Conservation (phyloP, 2,888 invertebrate genomes). For the Coremacera marginata region DNA sequence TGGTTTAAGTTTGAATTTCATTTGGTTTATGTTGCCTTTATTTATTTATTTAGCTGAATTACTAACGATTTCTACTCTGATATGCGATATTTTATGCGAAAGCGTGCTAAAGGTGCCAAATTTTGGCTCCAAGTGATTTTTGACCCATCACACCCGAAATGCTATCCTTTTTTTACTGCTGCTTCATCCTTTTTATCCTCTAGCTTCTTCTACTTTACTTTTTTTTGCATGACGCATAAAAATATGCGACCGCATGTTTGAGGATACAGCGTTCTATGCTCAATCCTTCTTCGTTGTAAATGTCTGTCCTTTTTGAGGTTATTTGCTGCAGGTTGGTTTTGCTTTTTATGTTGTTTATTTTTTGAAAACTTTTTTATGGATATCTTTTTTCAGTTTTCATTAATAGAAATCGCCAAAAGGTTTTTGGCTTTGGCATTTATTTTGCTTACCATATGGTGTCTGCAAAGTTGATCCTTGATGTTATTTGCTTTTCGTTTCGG, state of each 20-base stretch:
- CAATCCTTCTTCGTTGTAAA: not conserved
- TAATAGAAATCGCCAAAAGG: conserved; percentile 35
- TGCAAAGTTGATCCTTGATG: conserved; percentile 20
- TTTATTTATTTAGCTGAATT: conserved; percentile 23
- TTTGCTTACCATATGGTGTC: conserved; percentile 30
- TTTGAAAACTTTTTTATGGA: not conserved
- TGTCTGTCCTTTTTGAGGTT: not conserved
- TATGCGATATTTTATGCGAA: conserved; percentile 15
- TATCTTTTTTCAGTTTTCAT: not conserved
- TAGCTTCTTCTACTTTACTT: not conserved
- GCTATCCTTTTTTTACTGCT: conserved; percentile 1
- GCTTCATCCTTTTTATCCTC: not conserved
- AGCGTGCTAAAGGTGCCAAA: conserved; percentile 27
- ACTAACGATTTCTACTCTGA: conserved; percentile 13
- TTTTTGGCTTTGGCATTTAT: conserved; percentile 21
- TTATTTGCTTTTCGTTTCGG: not conserved
- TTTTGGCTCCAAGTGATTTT: conserved; percentile 22
- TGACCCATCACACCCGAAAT: not conserved
- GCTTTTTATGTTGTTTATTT: not conserved
- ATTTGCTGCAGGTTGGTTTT: not conserved
- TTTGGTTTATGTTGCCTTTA: not conserved
- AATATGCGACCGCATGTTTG: conserved; percentile 31
- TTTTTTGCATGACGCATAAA: not conserved
- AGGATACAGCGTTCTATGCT: conserved; percentile 5
- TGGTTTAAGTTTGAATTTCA: not conserved